Evolutionary conservation across 2,888 invertebrate genomes (phyloP), one percentile per base, ranked within the genome.

Genomic region (Sinotaia quadrata): DNA sequence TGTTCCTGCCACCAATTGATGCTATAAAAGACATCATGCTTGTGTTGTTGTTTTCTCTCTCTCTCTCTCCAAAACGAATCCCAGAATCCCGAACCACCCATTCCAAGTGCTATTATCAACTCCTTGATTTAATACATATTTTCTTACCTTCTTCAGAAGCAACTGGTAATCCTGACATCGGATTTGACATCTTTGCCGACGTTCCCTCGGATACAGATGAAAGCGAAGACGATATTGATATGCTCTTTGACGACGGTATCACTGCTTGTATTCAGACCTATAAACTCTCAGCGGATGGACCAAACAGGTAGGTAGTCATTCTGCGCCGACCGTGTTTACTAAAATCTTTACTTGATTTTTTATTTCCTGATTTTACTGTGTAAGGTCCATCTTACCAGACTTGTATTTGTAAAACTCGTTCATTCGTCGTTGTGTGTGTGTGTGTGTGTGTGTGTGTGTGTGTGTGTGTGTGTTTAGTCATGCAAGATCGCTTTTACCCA

Each of bases 181-280:
- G 79, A 18, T 77, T 75, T 63, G 73, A 75, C 57, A 68, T 81
- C 47, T 81, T 78, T 59, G 67, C 70, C 47, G 74, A 79, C 51
- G 68, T 78, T 41, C 82, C 82, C 1, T 77, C 79, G 12, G 82
- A 82, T 58, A 78, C 80, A 0, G 78, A 77, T 54, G 76, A 77
- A n/a, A 80, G 79, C 44, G 66, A 60, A 1, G 69, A 71, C 21
- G 76, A 74, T 29, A 44, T 77, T 56, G 74, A 71, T 52, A 67
- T 74, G 24, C 31, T 52, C 15, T 63, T 63, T 37, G 62, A 52
- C 18, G 62, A 63, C 12, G 49, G 51, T 52, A 49, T 63, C 62
- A 63, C 62, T 5, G 62, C 62, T 21, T 36, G 52, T 24, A n/a
- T 63, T 8, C 51, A 51, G 18, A 63, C 62, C 8, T 63, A 63